These are phyloP conservation scores for Temnothorax rugatulus DNA, from an alignment of 2,888 invertebrate species.

Conservation along the genomic window DNA sequence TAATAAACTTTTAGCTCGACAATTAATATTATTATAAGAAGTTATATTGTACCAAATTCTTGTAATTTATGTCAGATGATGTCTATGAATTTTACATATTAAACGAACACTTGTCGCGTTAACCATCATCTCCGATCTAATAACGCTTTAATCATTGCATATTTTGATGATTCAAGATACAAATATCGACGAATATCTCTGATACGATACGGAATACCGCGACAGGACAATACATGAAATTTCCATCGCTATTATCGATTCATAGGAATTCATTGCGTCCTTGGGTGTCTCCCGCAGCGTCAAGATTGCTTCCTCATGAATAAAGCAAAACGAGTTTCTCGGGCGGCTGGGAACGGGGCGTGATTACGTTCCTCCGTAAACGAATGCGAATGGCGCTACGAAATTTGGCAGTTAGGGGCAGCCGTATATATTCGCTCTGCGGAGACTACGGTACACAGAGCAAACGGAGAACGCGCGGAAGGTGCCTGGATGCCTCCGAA, in stretches of 20 bases:
- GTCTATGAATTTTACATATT: neutral
- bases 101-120: neutral
- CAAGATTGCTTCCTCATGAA: constrained; percentile 56
- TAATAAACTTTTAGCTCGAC: neutral
- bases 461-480: constrained; percentile 10
- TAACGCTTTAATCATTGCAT: neutral
- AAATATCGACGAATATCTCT: constrained; percentile 5
- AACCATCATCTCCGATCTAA: neutral
- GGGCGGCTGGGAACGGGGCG: constrained; percentile 23
- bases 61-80: neutral
- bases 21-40: neutral
- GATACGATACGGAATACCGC: neutral
- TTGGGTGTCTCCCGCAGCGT: constrained; percentile 53
- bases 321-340: constrained; percentile 64
- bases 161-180: neutral
- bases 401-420: constrained; percentile 59
- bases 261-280: constrained; percentile 53
- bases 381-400: constrained; percentile 40
- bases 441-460: constrained; percentile 15
- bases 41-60: neutral
- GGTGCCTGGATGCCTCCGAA: constrained; percentile 28
- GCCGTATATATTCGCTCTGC: constrained; percentile 46
- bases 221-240: constrained; percentile 42
- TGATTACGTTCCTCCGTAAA: constrained; percentile 66
- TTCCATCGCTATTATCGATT: constrained; percentile 46